Percentiles rank a stretch among this genome's conserved stretches.
Evolutionary conservation across 2,888 invertebrate genomes (phyloP).

Genomic region (Latheticus oryzae): DNA sequence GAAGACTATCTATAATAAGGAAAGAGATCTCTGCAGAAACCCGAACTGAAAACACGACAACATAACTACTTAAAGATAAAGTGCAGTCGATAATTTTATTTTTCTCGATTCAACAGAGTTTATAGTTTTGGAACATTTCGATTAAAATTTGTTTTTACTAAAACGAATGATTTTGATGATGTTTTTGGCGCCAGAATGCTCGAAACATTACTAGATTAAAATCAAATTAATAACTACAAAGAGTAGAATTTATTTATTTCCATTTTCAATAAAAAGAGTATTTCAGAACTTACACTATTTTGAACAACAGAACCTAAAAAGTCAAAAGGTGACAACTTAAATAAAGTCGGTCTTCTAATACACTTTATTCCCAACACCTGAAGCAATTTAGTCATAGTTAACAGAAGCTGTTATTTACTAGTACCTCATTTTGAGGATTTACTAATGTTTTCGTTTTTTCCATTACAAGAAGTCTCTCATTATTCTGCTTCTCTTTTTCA

Average conservation of each 20-base stretch:
- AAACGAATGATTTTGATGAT: background rate
- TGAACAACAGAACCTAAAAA: background rate
- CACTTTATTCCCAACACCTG: conserved; percentile 26
- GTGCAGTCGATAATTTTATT: conserved; percentile 8
- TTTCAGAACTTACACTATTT: no score
- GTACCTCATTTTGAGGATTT: conserved; percentile 11
- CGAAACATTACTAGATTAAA: no score
- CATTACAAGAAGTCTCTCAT: background rate
- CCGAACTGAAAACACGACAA: conserved; percentile 18
- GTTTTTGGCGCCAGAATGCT: conserved; percentile 1
- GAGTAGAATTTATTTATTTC: no score
- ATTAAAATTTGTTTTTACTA: conserved; percentile 1
- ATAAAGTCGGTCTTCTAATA: conserved; percentile 8
- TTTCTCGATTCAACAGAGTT: background rate
- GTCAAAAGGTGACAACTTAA: conserved; percentile 18
- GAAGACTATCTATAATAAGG: conserved; percentile 15
- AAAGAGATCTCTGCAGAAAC: conserved; percentile 7
- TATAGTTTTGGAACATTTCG: conserved; percentile 4
- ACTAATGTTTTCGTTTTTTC: background rate
- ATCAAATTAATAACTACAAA: no score
- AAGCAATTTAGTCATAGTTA: conserved; percentile 12
- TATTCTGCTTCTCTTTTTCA: no score
- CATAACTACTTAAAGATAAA: conserved; percentile 21
- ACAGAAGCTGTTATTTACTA: background rate
- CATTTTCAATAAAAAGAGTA: no score